phyloP scores from a whole-genome alignment of 2,113 vertebrate species.

The Erinaceus europaeus region DNA sequence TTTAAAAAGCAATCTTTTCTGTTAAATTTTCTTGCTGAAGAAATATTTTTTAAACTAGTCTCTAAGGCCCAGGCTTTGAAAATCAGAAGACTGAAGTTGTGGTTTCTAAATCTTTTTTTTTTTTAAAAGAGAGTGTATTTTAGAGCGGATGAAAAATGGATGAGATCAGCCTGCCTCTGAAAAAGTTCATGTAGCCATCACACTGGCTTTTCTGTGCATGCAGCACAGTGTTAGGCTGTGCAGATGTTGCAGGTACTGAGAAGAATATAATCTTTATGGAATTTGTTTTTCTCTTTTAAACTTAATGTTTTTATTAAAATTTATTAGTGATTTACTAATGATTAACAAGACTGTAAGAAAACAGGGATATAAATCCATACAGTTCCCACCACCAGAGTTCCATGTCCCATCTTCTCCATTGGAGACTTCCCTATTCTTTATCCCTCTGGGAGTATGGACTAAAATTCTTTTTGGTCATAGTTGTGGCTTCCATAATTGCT shows the following conservation, averaged over 20 bases:
- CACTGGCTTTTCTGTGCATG: accelerated
- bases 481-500: no score
- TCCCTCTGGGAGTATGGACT: no score
- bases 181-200: accelerated
- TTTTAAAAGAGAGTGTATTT: not conserved
- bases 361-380: no score
- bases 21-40: not conserved
- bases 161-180: not conserved
- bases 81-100: not conserved
- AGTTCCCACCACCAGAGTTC: no score
- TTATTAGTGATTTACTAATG: no score
- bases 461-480: no score
- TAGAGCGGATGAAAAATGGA: not conserved
- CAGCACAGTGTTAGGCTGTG: not conserved
- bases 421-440: no score
- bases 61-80: not conserved
- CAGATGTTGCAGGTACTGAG: not conserved
- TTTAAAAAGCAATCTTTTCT: slow-evolving; percentile 4
- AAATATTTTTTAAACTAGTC: not conserved
- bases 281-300: no score
- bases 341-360: no score
- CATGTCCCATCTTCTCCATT: no score
- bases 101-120: slow-evolving; percentile 18
- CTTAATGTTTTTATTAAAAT: no score
- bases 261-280: not conserved